Percentiles rank a stretch among this genome's conserved stretches.
Evolutionary conservation across 2,888 invertebrate species (phyloP).

Genomic region (Romanomermis culicivorax): DNA sequence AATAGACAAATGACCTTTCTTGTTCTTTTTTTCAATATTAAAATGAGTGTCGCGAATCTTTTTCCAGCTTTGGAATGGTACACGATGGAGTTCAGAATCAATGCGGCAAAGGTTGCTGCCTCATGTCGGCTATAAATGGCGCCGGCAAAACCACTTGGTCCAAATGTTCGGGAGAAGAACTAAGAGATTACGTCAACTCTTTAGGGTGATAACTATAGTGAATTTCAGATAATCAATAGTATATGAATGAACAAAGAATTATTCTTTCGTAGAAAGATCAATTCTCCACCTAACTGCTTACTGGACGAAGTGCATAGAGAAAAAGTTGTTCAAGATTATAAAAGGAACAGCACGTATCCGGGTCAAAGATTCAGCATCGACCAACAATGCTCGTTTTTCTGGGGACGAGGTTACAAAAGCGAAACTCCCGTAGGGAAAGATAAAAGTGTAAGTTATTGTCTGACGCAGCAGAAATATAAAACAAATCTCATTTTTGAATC

Average conservation of each 20-base stretch:
- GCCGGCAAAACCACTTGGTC: slow-evolving; percentile 29
- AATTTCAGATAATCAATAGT: too few relatives aligned
- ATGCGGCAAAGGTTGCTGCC: slow-evolving; percentile 23
- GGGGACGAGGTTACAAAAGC: slow-evolving; percentile 25
- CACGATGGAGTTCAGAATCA: slow-evolving; percentile 29
- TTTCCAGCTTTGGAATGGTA: slow-evolving; percentile 27
- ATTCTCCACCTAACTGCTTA: slow-evolving; percentile 3
- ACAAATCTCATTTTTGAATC: too few relatives aligned
- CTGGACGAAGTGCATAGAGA: neutral
- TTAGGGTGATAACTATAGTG: too few relatives aligned
- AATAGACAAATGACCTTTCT: too few relatives aligned
- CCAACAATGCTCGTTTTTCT: slow-evolving; percentile 27
- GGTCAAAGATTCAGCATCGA: slow-evolving; percentile 27
- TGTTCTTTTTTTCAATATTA: too few relatives aligned
- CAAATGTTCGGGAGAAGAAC: slow-evolving; percentile 23
- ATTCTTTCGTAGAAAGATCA: neutral
- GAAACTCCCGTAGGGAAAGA: slow-evolving; percentile 24
- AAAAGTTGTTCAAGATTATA: slow-evolving; percentile 16
- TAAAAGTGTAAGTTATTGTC: neutral
- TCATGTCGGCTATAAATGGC: slow-evolving; percentile 28
- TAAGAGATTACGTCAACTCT: slow-evolving; percentile 20
- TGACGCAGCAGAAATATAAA: too few relatives aligned
- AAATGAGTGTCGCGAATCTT: neutral
- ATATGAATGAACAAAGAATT: neutral
- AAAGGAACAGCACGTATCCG: slow-evolving; percentile 20